Evolutionary conservation across 2,797 vertebrate genomes (phyloP), one percentile per base, ranked within the genome.

Genomic region (Scleropages formosus): DNA sequence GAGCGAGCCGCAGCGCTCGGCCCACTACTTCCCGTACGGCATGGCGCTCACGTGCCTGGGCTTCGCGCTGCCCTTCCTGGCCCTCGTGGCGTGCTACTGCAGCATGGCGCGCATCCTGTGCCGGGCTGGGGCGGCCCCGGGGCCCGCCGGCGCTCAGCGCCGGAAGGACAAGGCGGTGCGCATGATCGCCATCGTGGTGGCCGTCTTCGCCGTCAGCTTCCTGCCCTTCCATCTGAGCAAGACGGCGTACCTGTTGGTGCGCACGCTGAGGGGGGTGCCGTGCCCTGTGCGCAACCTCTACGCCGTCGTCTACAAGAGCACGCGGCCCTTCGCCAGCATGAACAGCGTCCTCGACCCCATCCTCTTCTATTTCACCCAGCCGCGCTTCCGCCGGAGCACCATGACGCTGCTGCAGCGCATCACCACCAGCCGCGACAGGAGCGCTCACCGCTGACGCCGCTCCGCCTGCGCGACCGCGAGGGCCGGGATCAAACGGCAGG

Each of bases 301-400:
- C 0, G 93, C 97, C 0, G 90, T 96, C 0, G 87, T 95, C 77
- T 99, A 98, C 80, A 99, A 99, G 84, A 90, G 94, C 87, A 99
- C 95, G 0, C 84, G 97, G 77, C 96, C 96, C 0, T 98, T 99
- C 0, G 97, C 97, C 84, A 99, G 96, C 81, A 95, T 95, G 93
- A 99, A 99, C 90, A 98, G 96, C 0, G 93, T 98, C 7, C 88
- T 99, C 0, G 97, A 99, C 75, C 97, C 97, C 16, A 96, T 99
- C 80, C 92, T 98, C 74, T 99, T 99, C 87, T 98, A 98, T 84
- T 98, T 98, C 85, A 98, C 95, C 0, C 93, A 96, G 69, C 90
- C 93, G 61, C 95, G 92, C 75, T 95, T 96, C 77, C 92, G 94
- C 0, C 85, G 66, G 77, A 93, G 92, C 83, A 96, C 96, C 0